Percentiles rank a stretch among this genome's conserved stretches.
phyloP scores from a whole-genome alignment of 2,888 invertebrate species.

The Drosophila mimetica region DNA sequence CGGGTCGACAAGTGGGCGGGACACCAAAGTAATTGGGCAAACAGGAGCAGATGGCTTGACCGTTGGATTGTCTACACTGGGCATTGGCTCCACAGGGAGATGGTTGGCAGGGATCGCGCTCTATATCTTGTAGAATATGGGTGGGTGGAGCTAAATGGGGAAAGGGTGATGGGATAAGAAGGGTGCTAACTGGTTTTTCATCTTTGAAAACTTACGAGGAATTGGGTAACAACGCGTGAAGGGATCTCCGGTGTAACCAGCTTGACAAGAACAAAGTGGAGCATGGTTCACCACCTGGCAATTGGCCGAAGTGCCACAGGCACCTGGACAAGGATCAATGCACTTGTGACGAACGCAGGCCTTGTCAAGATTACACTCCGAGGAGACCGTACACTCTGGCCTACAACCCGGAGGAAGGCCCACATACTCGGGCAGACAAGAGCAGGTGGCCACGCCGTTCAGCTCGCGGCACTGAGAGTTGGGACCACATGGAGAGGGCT shows the following conservation, averaged over 20 bases:
- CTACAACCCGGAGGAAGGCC: constrained; percentile 91
- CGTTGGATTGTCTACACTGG: constrained; percentile 87
- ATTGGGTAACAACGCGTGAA: constrained; percentile 86
- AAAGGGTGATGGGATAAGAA: constrained; percentile 2
- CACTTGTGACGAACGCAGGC: constrained; percentile 90
- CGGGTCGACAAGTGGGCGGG: constrained; percentile 90
- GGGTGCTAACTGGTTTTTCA: constrained; percentile 33
- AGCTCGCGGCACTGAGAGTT: constrained; percentile 90
- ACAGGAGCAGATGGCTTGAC: constrained; percentile 88
- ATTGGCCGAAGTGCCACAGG: constrained; percentile 88
- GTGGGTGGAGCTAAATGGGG: constrained; percentile 72
- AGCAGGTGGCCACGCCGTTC: constrained; percentile 89
- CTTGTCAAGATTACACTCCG: constrained; percentile 87
- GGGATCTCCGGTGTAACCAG: constrained; percentile 89
- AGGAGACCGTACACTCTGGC: constrained; percentile 88
- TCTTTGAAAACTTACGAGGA: constrained; percentile 81
- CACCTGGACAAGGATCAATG: constrained; percentile 88
- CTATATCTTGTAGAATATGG: constrained; percentile 65
- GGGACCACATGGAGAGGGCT: constrained; percentile 90
- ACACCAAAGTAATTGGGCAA: constrained; percentile 88
- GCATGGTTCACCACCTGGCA: constrained; percentile 90
- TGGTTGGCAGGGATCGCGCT: constrained; percentile 86
- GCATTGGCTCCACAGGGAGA: constrained; percentile 90
- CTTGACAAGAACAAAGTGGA: constrained; percentile 88
- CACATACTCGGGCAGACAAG: constrained; percentile 88